Percentiles rank a stretch among this genome's conserved stretches.
phyloP scores from a whole-genome alignment of 2,797 vertebrate species.

The Molossus alvarezi region DNA sequence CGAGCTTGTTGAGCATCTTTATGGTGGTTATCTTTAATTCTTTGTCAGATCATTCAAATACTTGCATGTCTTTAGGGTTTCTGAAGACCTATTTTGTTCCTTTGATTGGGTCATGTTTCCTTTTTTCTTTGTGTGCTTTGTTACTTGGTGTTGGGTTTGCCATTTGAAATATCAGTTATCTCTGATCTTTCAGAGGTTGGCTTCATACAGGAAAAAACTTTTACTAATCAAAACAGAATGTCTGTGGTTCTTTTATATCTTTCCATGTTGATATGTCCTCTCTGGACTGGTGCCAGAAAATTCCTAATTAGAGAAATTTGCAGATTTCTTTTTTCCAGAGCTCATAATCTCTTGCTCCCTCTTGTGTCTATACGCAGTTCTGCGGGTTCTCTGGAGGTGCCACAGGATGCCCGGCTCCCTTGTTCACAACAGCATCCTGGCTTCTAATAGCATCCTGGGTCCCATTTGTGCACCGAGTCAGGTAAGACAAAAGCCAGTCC shows the following conservation, averaged over 20 bases:
- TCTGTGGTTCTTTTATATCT: neutral
- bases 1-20: neutral
- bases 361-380: neutral
- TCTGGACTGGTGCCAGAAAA: neutral
- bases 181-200: neutral
- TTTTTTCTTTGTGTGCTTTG: neutral
- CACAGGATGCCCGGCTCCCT: neutral
- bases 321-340: neutral
- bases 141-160: neutral
- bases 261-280: neutral
- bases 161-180: neutral
- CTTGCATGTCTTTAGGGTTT: neutral
- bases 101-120: neutral
- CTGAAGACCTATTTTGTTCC: neutral
- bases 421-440: neutral
- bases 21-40: neutral
- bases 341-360: constrained; percentile 55
- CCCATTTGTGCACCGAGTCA: neutral
- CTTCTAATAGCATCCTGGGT: neutral
- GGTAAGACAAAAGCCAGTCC: neutral
- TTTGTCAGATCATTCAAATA: constrained; percentile 10
- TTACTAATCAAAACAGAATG: neutral
- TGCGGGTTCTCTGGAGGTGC: neutral
- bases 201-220: neutral
- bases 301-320: neutral